Evolutionary conservation across 2,888 invertebrate species (phyloP), one percentile per base, ranked within the genome.

Genomic region (Hirtodrosophila duncani): DNA sequence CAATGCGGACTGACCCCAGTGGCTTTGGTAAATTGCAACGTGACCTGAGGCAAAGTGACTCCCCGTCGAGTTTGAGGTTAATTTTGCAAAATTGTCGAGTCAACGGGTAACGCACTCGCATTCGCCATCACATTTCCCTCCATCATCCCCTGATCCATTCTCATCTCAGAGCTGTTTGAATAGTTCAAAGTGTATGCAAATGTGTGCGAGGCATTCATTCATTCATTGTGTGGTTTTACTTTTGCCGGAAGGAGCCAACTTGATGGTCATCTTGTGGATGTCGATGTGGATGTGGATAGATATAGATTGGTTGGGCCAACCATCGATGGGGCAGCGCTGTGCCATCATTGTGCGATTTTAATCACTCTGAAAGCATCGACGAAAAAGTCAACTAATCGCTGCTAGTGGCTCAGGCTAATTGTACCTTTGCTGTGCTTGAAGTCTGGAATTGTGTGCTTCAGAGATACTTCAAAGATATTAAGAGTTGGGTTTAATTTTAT

Each of bases 1-100:
- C 34, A 16, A n/a, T 34, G 27, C 18, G 44, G 67, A 29, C 37
- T 67, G 64, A 68, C 65, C 65, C 68, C 67, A 78, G 71, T 70
- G 71, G 71, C 67, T 70, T 74, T 69, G 53, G 70, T 78, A 67
- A 38, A 66, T 78, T 82, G 78, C 72, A 75, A 83, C 75, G 70
- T 82, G 82, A 82, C 82, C 82, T 72, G 63, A 69, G 83, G 81
- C 79, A n/a, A n/a, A n/a, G n/a, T n/a, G n/a, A n/a, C n/a, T n/a
- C 66, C 71, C 67, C 63, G 62, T 52, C 67, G 63, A 74, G 65
- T 65, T 67, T 77, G 78, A 72, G 83, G 82, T 83, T 82, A 83
- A 83, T 82, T 83, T 81, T 58, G 81, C 63, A 81, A 78, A 78
- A 77, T 81, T 77, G 81, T 78, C 79, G 75, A 77, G 75, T 79